Base-by-base conservation (phyloP, 2,113 vertebrate species). In the Atherinomorus stipes region DNA sequence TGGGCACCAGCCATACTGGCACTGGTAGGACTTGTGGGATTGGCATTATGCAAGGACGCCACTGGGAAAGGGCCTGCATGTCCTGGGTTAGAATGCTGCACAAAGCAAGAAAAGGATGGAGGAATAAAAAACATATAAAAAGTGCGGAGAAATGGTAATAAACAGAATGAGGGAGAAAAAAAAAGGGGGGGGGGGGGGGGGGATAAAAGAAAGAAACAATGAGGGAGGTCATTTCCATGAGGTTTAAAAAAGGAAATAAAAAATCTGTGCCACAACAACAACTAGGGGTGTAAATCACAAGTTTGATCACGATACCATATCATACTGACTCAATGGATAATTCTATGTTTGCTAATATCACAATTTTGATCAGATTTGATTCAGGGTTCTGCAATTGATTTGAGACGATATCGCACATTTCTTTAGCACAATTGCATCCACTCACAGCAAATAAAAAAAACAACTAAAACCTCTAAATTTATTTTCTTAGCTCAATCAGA, bases 41-140 rank as follows among this genome's bases (percentile, higher is more conserved):
- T 99, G 82, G 97, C 94, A 40, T 99, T 99, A 90, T 99, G 98
- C 65, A 96, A 95, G 2, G 98, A 97, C 11, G 97, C 95, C 77
- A 98, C 98, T 2, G 98, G 97, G 87, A 99, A 99, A 73, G 97
- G 97, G 60, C 97, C 98, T 0, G 97, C 96, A 1, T 99, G 98
- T 0, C 98, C 98, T 28, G 98, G 98, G 89, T 99, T 99, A 77
- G 98, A 98, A 92, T 99, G 98, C 96, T 99, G 91, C 37, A 80
- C 84, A 81, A 76, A 90, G 76, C 72, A 28, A 67, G 40, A 64
- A 28, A 37, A 0, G 8, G 13, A 45, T 19, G 25, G 53, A 62
- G 12, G 38, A 25, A 63, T 61, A 16, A 44, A 13, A 22, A 42
- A 0, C 2, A 47, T 1, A 40, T 34, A 23, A 74, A 38, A 34